Percentiles rank a stretch among this genome's conserved stretches.
Conservation (phyloP, 1,140 invertebrate genomes). For the Pemphigus obesinymphae region DNA sequence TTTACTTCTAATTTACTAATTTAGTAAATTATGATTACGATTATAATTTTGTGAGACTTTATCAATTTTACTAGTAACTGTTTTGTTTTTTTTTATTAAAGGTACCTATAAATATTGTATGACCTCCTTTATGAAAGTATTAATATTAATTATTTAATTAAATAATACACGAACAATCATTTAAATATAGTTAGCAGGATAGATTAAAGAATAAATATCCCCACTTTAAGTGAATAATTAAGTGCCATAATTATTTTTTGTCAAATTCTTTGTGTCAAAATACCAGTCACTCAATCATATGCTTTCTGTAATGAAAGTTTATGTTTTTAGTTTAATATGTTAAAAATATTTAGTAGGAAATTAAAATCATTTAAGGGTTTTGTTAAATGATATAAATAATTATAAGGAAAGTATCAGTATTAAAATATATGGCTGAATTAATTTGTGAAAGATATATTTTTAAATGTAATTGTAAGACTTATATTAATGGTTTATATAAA, state of each 20-base stretch:
- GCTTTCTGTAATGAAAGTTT: no score
- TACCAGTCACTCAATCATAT: background rate
- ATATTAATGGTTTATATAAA: conserved; percentile 17
- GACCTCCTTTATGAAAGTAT: background rate
- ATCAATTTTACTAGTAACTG: no score
- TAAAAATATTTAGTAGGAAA: background rate
- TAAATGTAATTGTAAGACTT: conserved; percentile 26
- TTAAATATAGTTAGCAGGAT: background rate
- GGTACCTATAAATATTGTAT: no score
- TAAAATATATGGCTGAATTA: conserved; percentile 23
- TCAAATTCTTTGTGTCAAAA: conserved; percentile 25
- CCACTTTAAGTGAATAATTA: background rate
- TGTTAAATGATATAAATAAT: background rate
- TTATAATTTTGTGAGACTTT: no score
- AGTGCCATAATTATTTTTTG: background rate
- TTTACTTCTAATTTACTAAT: no score
- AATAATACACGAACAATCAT: background rate
- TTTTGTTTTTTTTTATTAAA: no score
- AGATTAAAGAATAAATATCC: background rate
- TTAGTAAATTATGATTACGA: no score
- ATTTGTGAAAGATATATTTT: conserved; percentile 35
- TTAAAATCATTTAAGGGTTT: background rate
- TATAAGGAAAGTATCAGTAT: conserved; percentile 32
- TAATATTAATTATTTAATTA: background rate
- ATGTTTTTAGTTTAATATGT: background rate